Conservation (phyloP, 2,888 invertebrate genomes). For the Ornithoptera priamus region DNA sequence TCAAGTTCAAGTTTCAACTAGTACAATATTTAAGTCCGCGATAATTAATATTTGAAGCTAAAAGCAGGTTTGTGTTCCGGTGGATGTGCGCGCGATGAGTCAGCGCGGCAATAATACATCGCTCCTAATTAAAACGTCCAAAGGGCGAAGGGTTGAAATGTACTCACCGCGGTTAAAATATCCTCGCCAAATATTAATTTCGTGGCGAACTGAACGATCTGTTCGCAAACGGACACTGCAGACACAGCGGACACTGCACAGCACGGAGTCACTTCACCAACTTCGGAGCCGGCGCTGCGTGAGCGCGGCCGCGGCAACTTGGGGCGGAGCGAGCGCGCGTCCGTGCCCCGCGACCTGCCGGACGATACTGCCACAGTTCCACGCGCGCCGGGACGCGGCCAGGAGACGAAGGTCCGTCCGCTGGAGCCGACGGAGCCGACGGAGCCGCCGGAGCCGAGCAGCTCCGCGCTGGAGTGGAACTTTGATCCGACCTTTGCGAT, state of each 20-base stretch:
- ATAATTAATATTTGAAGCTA: too few species aligned
- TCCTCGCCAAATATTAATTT: constrained; percentile 28
- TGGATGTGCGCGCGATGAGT: constrained; percentile 4
- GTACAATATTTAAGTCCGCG: too few species aligned
- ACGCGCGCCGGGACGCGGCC: too few species aligned
- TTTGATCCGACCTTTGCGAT: too few species aligned
- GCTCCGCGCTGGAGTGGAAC: too few species aligned
- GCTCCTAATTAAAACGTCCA: constrained; percentile 24
- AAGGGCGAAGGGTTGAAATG: constrained; percentile 24
- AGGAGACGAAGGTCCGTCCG: too few species aligned
- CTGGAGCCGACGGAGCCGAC: too few species aligned
- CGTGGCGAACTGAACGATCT: not conserved
- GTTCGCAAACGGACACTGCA: too few species aligned
- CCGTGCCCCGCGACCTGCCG: constrained; percentile 45
- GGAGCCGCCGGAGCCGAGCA: too few species aligned
- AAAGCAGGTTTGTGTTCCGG: too few species aligned
- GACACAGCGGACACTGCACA: not conserved
- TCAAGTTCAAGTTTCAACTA: too few species aligned
- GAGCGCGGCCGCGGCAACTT: constrained; percentile 37
- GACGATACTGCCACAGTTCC: constrained; percentile 46
- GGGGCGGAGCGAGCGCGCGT: constrained; percentile 42
- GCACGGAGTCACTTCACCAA: constrained; percentile 28
- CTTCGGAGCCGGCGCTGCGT: too few species aligned
- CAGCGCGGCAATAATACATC: constrained; percentile 16
- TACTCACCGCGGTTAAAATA: constrained; percentile 30